Conservation (phyloP, 2,888 invertebrate genomes). For the Chirona hameri region DNA sequence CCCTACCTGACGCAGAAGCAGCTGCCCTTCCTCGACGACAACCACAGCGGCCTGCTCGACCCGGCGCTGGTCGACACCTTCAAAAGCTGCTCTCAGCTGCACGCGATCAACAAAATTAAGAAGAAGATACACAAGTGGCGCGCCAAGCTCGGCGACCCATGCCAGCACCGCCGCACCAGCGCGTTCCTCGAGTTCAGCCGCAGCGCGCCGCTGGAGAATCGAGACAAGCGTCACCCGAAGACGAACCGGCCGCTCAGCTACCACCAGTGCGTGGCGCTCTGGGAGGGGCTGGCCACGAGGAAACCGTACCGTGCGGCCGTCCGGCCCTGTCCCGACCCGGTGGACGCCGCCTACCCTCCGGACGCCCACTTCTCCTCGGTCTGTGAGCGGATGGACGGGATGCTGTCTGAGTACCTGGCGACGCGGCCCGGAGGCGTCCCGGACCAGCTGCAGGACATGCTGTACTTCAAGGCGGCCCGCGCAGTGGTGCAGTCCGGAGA, state of each 20-base stretch:
- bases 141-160: constrained; percentile 32
- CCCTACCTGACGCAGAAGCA: constrained; percentile 75
- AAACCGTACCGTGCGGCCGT: constrained; percentile 30
- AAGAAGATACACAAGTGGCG: constrained; percentile 51
- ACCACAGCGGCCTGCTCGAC: constrained; percentile 63
- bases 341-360: constrained; percentile 64
- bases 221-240: background rate
- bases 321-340: constrained; percentile 67
- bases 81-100: constrained; percentile 55
- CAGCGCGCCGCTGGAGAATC: constrained; percentile 9
- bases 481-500: constrained; percentile 86
- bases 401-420: constrained; percentile 58
- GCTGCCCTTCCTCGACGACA: constrained; percentile 75
- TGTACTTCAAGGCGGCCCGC: constrained; percentile 71
- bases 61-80: constrained; percentile 57
- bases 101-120: constrained; percentile 54
- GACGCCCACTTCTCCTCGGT: constrained; percentile 76
- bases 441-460: constrained; percentile 60
- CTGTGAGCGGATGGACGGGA: constrained; percentile 70
- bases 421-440: background rate
- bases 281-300: constrained; percentile 33
- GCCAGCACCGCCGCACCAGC: constrained; percentile 31
- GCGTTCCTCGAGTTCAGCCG: constrained; percentile 39
- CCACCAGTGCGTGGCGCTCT: constrained; percentile 32
- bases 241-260: constrained; percentile 33